Evolutionary conservation across 2,888 invertebrate genomes (phyloP).

Genomic region (Metacarcinus magister): DNA sequence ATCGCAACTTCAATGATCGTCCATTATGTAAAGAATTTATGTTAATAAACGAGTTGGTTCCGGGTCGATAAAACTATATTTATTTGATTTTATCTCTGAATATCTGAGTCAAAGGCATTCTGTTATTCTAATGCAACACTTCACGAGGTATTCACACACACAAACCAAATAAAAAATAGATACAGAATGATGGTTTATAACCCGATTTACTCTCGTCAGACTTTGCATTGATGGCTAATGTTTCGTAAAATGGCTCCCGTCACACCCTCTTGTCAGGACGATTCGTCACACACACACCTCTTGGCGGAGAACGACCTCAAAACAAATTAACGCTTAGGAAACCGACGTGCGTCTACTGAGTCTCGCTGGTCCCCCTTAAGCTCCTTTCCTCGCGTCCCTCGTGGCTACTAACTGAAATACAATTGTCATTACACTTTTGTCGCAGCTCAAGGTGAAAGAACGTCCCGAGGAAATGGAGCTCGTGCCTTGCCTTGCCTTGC

Average conservation of each 20-base stretch:
- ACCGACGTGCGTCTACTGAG: background rate
- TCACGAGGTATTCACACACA: background rate
- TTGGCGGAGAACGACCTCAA: background rate
- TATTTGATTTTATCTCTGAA: background rate
- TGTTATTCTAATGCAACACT: background rate
- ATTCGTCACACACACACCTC: background rate
- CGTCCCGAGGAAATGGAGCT: background rate
- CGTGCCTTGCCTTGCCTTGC: background rate
- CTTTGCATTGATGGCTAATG: background rate
- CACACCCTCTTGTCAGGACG: background rate
- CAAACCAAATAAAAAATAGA: background rate
- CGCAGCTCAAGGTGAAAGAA: background rate
- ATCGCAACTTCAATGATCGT: background rate
- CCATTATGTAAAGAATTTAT: background rate
- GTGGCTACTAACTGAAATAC: conserved; percentile 19
- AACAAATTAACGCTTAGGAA: conserved; percentile 29
- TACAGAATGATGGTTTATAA: background rate
- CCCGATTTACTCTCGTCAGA: background rate
- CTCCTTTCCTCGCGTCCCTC: background rate
- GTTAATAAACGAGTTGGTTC: background rate
- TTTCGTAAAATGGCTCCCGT: background rate
- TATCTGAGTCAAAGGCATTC: background rate
- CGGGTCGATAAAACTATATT: too few relatives aligned
- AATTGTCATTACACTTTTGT: conserved; percentile 42
- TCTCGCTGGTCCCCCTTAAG: conserved; percentile 8